A percentile compares a stretch with the other conserved stretches of the same genome.
Evolutionary conservation across 2,113 vertebrate species (phyloP).

Genomic region (Chaetura pelagica): DNA sequence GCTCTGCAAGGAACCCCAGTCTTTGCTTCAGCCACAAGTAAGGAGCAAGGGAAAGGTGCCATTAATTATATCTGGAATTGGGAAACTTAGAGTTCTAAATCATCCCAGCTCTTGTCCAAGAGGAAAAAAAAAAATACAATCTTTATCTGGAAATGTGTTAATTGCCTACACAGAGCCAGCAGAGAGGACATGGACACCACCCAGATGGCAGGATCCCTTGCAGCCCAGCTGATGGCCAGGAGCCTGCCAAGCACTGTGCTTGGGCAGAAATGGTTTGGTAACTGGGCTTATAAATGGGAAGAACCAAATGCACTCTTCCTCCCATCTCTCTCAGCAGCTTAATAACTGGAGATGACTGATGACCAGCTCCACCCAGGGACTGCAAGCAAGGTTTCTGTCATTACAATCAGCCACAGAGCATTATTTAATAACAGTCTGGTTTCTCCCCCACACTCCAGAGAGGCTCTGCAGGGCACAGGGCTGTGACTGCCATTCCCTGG

Average conservation of each 20-base stretch:
- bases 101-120: neutral
- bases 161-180: neutral
- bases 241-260: neutral
- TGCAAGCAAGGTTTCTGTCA: neutral
- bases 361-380: neutral
- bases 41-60: neutral
- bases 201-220: neutral
- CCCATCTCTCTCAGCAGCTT: slow-evolving; percentile 19
- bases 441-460: neutral
- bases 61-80: neutral
- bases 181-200: neutral
- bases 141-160: neutral
- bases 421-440: neutral
- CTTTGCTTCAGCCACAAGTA: neutral
- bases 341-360: slow-evolving; percentile 12
- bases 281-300: slow-evolving; percentile 45
- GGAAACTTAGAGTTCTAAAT: neutral
- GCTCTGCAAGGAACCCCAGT: neutral
- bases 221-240: neutral
- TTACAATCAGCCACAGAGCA: neutral
- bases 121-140: neutral
- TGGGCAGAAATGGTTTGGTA: neutral
- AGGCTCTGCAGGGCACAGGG: neutral
- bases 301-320: neutral
- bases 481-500: accelerated